These are phyloP conservation scores for Drosophila nigrodunni DNA, from an alignment of 1,140 invertebrate species.

Conservation along the genomic window DNA sequence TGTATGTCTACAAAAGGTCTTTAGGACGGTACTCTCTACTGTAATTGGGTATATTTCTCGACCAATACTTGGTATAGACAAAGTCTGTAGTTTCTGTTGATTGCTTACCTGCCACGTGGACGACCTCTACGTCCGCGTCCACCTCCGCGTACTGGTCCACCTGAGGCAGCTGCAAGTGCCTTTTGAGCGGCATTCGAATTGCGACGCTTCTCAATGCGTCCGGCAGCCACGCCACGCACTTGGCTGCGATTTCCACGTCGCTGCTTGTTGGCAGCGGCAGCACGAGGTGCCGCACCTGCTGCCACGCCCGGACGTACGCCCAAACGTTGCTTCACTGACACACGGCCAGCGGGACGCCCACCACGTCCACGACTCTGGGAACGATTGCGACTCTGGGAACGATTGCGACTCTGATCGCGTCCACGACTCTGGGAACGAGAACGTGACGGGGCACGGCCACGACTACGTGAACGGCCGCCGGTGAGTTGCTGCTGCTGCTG, in stretches of 20 bases:
- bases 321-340: slow-evolving; percentile 76
- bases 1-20: no score
- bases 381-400: slow-evolving; percentile 42
- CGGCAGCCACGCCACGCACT: slow-evolving; percentile 66
- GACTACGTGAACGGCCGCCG: slow-evolving; percentile 64
- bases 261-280: slow-evolving; percentile 12
- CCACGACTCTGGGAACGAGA: slow-evolving; percentile 51
- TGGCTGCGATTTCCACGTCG: slow-evolving; percentile 54
- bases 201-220: slow-evolving; percentile 74
- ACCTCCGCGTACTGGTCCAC: slow-evolving; percentile 50
- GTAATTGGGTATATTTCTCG: no score
- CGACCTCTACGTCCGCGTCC: slow-evolving; percentile 55
- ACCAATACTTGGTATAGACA: no score
- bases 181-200: slow-evolving; percentile 48
- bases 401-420: slow-evolving; percentile 42
- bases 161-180: slow-evolving; percentile 41
- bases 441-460: slow-evolving; percentile 57
- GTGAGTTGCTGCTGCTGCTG: slow-evolving; percentile 25
- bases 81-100: neutral
- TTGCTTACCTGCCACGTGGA: slow-evolving; percentile 64
- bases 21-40: no score
- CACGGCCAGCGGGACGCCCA: slow-evolving; percentile 25
- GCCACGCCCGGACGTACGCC: slow-evolving; percentile 63
- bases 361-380: slow-evolving; percentile 28
- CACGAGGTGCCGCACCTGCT: slow-evolving; percentile 23